A percentile compares a stretch with the other conserved stretches of the same genome.
These are phyloP conservation scores for Drosophila multiciliata DNA, from an alignment of 2,888 invertebrate genomes.

Conservation along the genomic window DNA sequence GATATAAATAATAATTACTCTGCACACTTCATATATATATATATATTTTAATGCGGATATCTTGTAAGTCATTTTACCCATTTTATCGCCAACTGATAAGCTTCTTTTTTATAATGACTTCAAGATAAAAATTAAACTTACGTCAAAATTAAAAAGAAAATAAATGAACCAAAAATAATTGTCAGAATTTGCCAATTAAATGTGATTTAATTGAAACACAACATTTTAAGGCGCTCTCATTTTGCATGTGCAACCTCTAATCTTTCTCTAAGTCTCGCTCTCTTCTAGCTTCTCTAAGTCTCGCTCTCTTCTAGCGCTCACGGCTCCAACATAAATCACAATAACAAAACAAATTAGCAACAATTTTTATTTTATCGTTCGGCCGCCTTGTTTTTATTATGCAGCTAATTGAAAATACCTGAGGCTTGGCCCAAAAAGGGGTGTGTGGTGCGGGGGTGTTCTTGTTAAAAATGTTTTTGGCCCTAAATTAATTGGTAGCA, in stretches of 20 bases:
- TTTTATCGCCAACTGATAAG: conserved; percentile 40
- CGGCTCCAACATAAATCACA: conserved; percentile 68
- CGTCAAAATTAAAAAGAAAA: not conserved
- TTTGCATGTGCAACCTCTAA: not conserved
- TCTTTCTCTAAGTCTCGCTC: not conserved
- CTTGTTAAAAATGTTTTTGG: conserved; percentile 51
- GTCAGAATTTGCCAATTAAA: conserved; percentile 29
- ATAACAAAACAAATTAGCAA: conserved; percentile 75
- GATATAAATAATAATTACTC: not conserved
- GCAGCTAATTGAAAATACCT: conserved; percentile 73
- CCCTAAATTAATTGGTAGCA: conserved; percentile 71
- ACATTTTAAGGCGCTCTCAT: conserved; percentile 20
- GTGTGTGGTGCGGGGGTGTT: conserved; percentile 15
- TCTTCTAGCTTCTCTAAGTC: not conserved
- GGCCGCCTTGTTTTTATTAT: conserved; percentile 52
- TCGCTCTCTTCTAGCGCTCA: conserved; percentile 8
- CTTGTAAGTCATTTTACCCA: not conserved
- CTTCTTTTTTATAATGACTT: not conserved
- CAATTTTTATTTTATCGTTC: conserved; percentile 57
- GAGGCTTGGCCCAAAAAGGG: conserved; percentile 4
- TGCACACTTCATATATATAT: not conserved
- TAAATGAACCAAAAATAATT: not conserved
- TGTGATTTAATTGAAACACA: conserved; percentile 43
- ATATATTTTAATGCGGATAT: not conserved
- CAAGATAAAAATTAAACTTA: not conserved